A percentile compares a stretch with the other conserved stretches of the same genome.
These are phyloP conservation scores for Callipepla californica DNA, from an alignment of 2,113 vertebrate genomes.

Conservation along the genomic window DNA sequence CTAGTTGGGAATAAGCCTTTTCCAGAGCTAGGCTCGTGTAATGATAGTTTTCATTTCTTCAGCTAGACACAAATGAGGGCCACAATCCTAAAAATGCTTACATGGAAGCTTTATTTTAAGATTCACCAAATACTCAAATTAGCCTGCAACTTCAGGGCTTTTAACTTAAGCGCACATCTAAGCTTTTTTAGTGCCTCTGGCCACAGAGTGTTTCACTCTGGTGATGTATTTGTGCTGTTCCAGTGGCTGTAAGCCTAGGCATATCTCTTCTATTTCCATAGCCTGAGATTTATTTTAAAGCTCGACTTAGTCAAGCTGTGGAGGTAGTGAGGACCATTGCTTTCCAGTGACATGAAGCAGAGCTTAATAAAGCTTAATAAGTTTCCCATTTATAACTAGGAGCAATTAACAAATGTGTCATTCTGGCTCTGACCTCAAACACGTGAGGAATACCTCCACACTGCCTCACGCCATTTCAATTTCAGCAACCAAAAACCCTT, in stretches of 20 bases:
- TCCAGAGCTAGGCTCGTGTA: not conserved
- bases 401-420: not conserved
- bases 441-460: not conserved
- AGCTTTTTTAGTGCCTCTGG: not conserved
- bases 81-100: not conserved
- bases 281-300: not conserved
- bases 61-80: constrained; percentile 31
- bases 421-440: not conserved
- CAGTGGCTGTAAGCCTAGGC: not conserved
- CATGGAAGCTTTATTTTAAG: constrained; percentile 44
- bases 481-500: not conserved
- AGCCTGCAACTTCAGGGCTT: constrained; percentile 22
- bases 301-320: not conserved
- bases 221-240: not conserved
- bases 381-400: not conserved
- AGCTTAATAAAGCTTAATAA: not conserved
- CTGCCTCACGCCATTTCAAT: not conserved
- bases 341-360: not conserved
- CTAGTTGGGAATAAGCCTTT: constrained; percentile 45
- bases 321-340: not conserved
- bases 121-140: constrained; percentile 48
- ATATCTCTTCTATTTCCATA: not conserved
- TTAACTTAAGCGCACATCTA: not conserved
- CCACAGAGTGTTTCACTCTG: not conserved
- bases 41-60: constrained; percentile 60